Evolutionary conservation across 2,888 invertebrate genomes (phyloP), one percentile per base, ranked within the genome.

Genomic region (Nasonia oneida): DNA sequence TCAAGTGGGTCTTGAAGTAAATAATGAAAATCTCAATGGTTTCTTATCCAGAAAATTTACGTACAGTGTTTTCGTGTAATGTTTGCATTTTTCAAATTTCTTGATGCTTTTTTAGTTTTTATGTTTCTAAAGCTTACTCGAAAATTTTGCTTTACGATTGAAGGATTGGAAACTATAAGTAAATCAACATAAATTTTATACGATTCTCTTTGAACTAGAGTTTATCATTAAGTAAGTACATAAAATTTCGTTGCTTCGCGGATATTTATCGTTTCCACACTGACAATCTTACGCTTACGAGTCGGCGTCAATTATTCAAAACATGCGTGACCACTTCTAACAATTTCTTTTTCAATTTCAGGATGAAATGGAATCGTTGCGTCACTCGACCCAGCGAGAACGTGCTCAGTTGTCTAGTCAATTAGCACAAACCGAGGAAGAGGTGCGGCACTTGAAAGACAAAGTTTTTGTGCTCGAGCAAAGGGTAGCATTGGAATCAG

Each of bases 291-390:
- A 39, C 23, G 77, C 64, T 77, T 85, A 3, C 77, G 77, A 73
- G 37, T 71, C 29, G 15, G 42, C n/a, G 42, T 53, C 2, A 6
- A 23, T 0, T 61, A 61, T 39, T 47, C n/a, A 47, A 47, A 29
- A 3, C 23, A 2, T 67, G 67, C 15, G n/a, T 67, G 18, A 33
- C 23, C 8, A 14, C 12, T 67, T 82, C 14, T 79, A 39, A 33
- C 50, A 75, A 57, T 37, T 18, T 15, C 47, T 57, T 75, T 74
- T 87, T 88, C 18, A 78, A 86, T 93, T 94, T 84, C 94, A 97
- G 96, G 97, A 97, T 91, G 97, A 97, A 91, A 94, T 97, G 90
- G 97, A 97, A 91, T 95, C 96, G 4, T 93, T 96, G 64, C 94
- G 97, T 0, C 96, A 97, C 88, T 95, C 96, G 15, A 96, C 96